Conservation (phyloP, 1,140 invertebrate genomes). For the Sycobia sp. region DNA sequence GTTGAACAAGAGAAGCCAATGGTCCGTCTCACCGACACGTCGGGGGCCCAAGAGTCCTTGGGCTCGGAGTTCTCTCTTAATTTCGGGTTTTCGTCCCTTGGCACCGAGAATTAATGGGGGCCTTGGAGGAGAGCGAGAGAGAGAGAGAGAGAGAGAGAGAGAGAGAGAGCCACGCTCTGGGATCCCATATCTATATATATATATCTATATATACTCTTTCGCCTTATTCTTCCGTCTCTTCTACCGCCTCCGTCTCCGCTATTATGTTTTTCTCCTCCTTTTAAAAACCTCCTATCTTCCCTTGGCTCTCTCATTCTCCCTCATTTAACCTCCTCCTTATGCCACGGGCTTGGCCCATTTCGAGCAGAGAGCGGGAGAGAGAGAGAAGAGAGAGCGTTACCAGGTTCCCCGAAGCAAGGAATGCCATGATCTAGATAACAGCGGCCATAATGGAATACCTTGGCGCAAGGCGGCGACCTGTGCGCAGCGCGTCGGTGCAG, state of each 20-base stretch:
- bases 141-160: neutral
- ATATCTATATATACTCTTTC: conserved; percentile 13
- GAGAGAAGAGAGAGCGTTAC: too few species aligned
- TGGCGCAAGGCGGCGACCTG: conserved; percentile 43
- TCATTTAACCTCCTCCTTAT: conserved; percentile 12
- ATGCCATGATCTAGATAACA: conserved; percentile 60
- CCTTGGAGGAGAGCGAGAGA: conserved; percentile 24
- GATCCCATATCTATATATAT: neutral
- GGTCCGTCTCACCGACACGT: conserved; percentile 16
- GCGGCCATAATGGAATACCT: conserved; percentile 56
- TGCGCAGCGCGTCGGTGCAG: conserved; percentile 19
- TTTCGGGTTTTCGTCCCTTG: conserved; percentile 42
- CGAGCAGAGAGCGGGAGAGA: conserved; percentile 25
- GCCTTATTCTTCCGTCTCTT: neutral
- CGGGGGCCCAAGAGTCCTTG: conserved; percentile 17
- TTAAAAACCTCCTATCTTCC: conserved; percentile 15
- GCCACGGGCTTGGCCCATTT: conserved; percentile 35
- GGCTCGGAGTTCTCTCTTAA: conserved; percentile 48
- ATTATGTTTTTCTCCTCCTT: conserved; percentile 11
- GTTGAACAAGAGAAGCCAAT: neutral
- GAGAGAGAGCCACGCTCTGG: neutral
- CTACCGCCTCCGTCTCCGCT: neutral
- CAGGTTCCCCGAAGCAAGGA: conserved; percentile 52
- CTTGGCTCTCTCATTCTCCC: neutral
- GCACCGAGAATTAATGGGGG: conserved; percentile 39